phyloP scores from a whole-genome alignment of 2,888 invertebrate species.

The Clepsis dumicolana region DNA sequence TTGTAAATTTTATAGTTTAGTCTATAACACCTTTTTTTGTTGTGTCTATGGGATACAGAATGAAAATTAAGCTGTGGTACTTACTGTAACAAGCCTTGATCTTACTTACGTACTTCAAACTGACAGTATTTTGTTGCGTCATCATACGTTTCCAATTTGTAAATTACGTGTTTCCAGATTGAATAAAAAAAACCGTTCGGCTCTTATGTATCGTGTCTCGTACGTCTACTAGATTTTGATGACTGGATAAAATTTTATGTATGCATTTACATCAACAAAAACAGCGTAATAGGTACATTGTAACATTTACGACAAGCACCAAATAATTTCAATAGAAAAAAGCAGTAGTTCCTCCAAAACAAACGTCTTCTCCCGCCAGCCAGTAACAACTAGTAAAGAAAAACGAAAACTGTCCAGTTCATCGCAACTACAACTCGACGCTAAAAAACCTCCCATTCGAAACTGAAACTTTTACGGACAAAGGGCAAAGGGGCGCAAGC shows the following conservation, averaged over 20 bases:
- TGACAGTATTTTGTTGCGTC: no score
- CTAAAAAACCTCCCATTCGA: conserved; percentile 69
- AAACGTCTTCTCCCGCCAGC: conserved; percentile 6
- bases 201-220: no score
- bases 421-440: conserved; percentile 56
- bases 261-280: no score
- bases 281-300: no score
- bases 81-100: no score
- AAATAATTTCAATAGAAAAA: not conserved
- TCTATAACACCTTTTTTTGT: not conserved
- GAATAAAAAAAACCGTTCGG: no score
- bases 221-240: no score
- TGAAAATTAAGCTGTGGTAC: not conserved
- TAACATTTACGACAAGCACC: not conserved
- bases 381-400: conserved; percentile 34
- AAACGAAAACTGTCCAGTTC: conserved; percentile 49
- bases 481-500: conserved; percentile 78
- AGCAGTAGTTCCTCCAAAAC: not conserved
- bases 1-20: not conserved
- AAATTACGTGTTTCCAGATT: no score
- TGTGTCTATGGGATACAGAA: no score
- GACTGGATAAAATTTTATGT: no score
- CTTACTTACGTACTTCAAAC: no score
- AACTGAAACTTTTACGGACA: conserved; percentile 61
- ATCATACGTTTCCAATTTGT: no score